Conservation (phyloP, 2,113 vertebrate genomes). For the Accipiter cooperii region DNA sequence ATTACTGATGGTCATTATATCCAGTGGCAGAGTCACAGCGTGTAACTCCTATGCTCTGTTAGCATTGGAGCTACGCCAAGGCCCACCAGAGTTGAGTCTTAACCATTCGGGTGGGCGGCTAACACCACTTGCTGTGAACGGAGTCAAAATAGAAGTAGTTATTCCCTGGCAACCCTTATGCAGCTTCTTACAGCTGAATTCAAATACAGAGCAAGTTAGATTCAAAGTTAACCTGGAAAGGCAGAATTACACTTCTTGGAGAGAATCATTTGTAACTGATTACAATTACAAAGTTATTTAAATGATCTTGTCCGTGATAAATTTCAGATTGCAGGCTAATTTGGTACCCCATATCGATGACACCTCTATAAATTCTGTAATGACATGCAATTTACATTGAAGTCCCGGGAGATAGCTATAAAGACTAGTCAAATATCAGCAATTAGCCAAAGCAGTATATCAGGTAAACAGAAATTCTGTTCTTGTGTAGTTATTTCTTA, state of each 20-base stretch:
- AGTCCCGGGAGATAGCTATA: neutral
- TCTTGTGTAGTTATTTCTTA: neutral
- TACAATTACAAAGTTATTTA: neutral
- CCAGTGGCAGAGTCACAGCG: slow-evolving; percentile 18
- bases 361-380: neutral
- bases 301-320: neutral
- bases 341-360: neutral
- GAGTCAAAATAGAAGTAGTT: neutral
- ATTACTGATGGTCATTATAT: neutral
- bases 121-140: neutral
- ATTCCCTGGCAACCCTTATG: neutral
- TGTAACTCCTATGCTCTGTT: neutral
- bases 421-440: neutral
- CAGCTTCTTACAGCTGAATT: neutral
- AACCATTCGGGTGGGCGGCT: neutral
- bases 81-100: neutral
- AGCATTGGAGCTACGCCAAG: neutral
- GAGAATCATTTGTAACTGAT: neutral
- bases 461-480: neutral
- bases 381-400: neutral
- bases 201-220: neutral
- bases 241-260: neutral
- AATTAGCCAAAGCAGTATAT: neutral
- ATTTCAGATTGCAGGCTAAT: neutral
- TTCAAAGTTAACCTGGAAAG: neutral